These are phyloP conservation scores for Leptinotarsa defecta DNA, from an alignment of 1,140 invertebrate species.

Conservation along the genomic window DNA sequence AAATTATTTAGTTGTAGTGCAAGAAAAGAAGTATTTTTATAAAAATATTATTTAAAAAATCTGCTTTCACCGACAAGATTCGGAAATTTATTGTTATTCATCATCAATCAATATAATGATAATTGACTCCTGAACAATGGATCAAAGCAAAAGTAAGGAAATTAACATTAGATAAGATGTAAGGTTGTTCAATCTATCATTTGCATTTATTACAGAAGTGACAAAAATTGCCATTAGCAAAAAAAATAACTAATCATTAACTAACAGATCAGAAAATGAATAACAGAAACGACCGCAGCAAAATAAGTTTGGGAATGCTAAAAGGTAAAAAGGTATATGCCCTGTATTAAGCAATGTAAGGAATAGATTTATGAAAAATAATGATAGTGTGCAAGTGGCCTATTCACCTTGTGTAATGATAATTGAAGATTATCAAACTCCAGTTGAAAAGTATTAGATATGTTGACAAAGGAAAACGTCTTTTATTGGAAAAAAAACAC, in stretches of 20 bases:
- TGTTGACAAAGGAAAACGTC: no score
- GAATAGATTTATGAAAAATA: no score
- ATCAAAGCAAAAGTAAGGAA: slow-evolving; percentile 23
- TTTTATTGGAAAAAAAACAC: no score
- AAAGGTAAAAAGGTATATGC: slow-evolving; percentile 54
- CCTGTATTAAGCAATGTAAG: slow-evolving; percentile 22
- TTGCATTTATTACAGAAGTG: slow-evolving; percentile 2
- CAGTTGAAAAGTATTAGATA: no score
- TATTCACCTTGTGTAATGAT: not conserved
- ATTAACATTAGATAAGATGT: not conserved
- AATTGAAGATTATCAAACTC: no score
- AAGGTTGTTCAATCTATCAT: slow-evolving; percentile 6
- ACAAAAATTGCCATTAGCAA: not conserved
- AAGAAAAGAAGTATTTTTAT: no score
- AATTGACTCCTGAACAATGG: slow-evolving; percentile 20
- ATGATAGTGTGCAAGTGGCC: not conserved
- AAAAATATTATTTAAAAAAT: no score
- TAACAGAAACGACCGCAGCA: slow-evolving; percentile 48
- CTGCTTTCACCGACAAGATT: no score
- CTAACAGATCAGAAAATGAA: slow-evolving; percentile 31
- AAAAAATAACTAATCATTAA: not conserved
- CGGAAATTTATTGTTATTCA: not conserved
- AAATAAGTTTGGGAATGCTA: slow-evolving; percentile 55
- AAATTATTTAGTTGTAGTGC: no score
- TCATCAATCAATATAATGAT: slow-evolving; percentile 17